These are phyloP conservation scores for Phrynosoma platyrhinos DNA, from an alignment of 2,113 vertebrate genomes.

Conservation along the genomic window DNA sequence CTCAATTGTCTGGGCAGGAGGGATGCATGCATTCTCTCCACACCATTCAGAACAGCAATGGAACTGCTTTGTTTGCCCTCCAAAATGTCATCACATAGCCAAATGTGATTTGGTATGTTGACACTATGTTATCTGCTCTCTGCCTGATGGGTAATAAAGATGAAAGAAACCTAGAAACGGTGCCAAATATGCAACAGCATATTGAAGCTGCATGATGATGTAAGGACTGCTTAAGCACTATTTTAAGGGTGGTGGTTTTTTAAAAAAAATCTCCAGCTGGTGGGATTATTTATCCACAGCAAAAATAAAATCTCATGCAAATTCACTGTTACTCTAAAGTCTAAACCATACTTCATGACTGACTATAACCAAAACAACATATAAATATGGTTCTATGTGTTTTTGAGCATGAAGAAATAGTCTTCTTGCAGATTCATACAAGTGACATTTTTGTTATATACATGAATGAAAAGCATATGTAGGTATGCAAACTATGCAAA, in stretches of 20 bases:
- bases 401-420: background rate
- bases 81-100: background rate
- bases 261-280: no score
- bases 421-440: constrained; percentile 27
- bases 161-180: background rate
- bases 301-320: background rate
- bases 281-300: background rate
- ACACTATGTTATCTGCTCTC: background rate
- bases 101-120: background rate
- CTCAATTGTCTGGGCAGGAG: background rate
- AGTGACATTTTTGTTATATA: background rate
- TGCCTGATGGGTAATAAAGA: background rate
- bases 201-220: background rate
- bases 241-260: background rate
- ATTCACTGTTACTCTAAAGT: background rate
- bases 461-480: background rate
- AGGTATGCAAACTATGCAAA: constrained; percentile 5
- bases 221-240: background rate
- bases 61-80: background rate
- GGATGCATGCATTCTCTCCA: background rate
- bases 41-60: background rate
- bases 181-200: background rate
- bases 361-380: background rate
- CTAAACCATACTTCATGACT: constrained; percentile 26
- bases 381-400: background rate